Conservation (phyloP, 1,140 invertebrate species). For the Archegozetes longisetosus region DNA sequence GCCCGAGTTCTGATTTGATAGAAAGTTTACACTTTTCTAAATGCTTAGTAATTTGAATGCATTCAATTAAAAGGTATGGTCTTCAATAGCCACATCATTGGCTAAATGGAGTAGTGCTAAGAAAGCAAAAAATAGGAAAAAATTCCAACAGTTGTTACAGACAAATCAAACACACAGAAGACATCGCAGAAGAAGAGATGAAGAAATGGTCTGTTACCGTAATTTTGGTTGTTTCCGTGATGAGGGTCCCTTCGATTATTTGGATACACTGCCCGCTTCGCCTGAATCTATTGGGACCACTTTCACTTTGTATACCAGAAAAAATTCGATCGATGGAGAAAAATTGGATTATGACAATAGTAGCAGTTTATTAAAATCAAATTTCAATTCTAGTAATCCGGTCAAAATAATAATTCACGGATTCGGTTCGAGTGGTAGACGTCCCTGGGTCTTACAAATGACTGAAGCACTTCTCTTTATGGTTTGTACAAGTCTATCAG, state of each 20-base stretch:
- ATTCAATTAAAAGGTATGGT: background rate
- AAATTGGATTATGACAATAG: conserved; percentile 28
- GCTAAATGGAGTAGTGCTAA: background rate
- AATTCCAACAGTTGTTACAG: background rate
- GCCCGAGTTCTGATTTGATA: too few relatives aligned
- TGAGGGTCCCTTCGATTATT: conserved; percentile 71
- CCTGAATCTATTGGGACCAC: conserved; percentile 45
- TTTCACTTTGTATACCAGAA: conserved; percentile 35
- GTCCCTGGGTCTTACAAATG: conserved; percentile 87
- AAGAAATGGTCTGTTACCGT: conserved; percentile 61
- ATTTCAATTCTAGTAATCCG: conserved; percentile 48
- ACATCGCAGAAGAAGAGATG: conserved; percentile 23
- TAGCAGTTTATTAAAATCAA: conserved; percentile 28
- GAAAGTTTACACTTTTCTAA: too few relatives aligned
- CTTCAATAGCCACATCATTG: background rate
- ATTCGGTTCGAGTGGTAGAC: conserved; percentile 72
- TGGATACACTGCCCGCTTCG: conserved; percentile 62
- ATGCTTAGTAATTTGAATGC: too few relatives aligned
- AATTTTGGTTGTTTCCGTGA: conserved; percentile 87
- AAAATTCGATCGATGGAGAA: conserved; percentile 25
- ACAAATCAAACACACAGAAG: background rate
- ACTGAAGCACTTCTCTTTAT: conserved; percentile 68
- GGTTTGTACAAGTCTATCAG: conserved; percentile 35
- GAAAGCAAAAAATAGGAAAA: background rate
- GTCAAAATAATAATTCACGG: conserved; percentile 86